Percentiles rank a stretch among this genome's conserved stretches.
Evolutionary conservation across 2,888 invertebrate species (phyloP).

Genomic region (Drosophila paramelanica): DNA sequence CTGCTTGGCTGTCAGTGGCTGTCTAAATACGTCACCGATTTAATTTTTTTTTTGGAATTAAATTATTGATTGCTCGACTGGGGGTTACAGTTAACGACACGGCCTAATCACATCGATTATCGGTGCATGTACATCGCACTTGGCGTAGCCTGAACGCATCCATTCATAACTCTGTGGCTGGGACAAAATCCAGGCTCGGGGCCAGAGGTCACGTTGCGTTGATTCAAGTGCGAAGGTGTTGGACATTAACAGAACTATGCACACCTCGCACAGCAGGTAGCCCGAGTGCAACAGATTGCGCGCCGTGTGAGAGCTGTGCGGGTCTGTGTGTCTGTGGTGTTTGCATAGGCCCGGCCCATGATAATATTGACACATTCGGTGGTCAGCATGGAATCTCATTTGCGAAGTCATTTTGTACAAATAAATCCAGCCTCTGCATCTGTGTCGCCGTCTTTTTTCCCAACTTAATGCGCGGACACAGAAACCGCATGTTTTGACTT

Average conservation of each 20-base stretch:
- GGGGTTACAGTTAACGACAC: slow-evolving; percentile 66
- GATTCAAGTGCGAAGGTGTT: slow-evolving; percentile 72
- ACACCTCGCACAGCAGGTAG: slow-evolving; percentile 74
- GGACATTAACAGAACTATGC: slow-evolving; percentile 74
- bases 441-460: slow-evolving; percentile 41
- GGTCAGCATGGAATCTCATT: slow-evolving; percentile 80
- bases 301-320: slow-evolving; percentile 34
- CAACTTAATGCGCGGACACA: slow-evolving; percentile 53
- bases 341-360: slow-evolving; percentile 68
- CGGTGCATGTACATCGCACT: slow-evolving; percentile 62
- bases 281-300: slow-evolving; percentile 12
- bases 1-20: slow-evolving; percentile 68
- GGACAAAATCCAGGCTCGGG: slow-evolving; percentile 57
- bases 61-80: slow-evolving; percentile 69
- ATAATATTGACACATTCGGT: slow-evolving; percentile 81
- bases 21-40: slow-evolving; percentile 73
- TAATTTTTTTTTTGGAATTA: slow-evolving; percentile 41
- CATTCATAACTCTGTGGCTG: slow-evolving; percentile 48
- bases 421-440: slow-evolving; percentile 75
- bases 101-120: slow-evolving; percentile 80
- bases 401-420: slow-evolving; percentile 83
- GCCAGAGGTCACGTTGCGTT: slow-evolving; percentile 75
- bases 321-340: slow-evolving; percentile 37
- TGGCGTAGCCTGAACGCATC: slow-evolving; percentile 49
- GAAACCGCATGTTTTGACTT: slow-evolving; percentile 80